These are phyloP conservation scores for Menidia beryllina DNA, from an alignment of 2,113 vertebrate genomes.

Conservation along the genomic window DNA sequence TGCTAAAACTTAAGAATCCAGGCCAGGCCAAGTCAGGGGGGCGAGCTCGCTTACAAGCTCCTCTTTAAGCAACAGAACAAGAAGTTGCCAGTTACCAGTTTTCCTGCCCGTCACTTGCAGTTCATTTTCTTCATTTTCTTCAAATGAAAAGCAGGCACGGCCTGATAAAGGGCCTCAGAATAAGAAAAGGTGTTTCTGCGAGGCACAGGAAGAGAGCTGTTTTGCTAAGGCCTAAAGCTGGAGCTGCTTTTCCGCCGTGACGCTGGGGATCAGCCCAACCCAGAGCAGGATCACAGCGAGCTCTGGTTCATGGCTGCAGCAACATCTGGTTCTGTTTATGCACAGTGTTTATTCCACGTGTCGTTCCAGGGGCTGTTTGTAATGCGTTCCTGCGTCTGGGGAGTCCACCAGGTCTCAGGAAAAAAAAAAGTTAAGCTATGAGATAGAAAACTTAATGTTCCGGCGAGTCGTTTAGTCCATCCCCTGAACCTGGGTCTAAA, in stretches of 20 bases:
- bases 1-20: neutral
- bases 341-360: conserved; percentile 65
- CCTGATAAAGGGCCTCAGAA: conserved; percentile 42
- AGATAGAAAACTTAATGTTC: conserved; percentile 42
- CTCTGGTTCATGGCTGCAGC: conserved; percentile 46
- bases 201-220: conserved; percentile 67
- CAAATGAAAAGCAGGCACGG: conserved; percentile 28
- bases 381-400: conserved; percentile 56
- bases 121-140: conserved; percentile 29
- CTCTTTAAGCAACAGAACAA: conserved; percentile 25
- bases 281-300: conserved; percentile 55
- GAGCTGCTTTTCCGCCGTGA: conserved; percentile 59
- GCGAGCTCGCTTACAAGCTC: conserved; percentile 4
- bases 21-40: neutral
- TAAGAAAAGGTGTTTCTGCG: conserved; percentile 26
- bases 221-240: conserved; percentile 61
- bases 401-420: conserved; percentile 42
- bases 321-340: conserved; percentile 79
- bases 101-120: neutral
- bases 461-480: neutral
- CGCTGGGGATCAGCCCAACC: conserved; percentile 65
- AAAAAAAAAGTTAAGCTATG: conserved; percentile 53
- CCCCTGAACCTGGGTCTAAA: conserved; percentile 9
- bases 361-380: conserved; percentile 70
- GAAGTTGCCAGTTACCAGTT: conserved; percentile 31